Conservation (phyloP, 1,140 invertebrate genomes). For the Anadara kagoshimensis region DNA sequence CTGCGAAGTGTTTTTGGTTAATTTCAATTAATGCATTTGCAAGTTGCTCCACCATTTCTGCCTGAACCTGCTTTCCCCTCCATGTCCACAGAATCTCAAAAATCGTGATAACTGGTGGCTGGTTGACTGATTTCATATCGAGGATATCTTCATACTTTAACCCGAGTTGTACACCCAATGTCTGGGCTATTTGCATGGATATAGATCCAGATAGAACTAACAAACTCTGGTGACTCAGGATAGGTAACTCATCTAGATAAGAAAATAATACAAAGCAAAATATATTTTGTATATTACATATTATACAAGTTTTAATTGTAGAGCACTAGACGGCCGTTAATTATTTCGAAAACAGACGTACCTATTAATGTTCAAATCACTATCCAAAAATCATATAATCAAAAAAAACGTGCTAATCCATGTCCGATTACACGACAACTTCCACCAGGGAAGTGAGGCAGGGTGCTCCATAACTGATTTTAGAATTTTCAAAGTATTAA, state of each 20-base stretch:
- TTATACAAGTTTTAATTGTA: too few relatives aligned
- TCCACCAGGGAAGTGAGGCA: too few relatives aligned
- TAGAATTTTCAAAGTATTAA: too few relatives aligned
- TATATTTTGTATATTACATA: too few relatives aligned
- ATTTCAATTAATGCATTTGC: conserved; percentile 41
- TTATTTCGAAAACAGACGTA: too few relatives aligned
- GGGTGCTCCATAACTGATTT: too few relatives aligned
- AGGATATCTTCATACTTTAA: conserved; percentile 47
- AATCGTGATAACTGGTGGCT: conserved; percentile 41
- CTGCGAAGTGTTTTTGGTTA: conserved; percentile 31
- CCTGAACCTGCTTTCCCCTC: conserved; percentile 41
- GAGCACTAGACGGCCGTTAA: too few relatives aligned
- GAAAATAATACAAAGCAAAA: background rate
- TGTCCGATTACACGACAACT: too few relatives aligned
- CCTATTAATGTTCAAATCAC: too few relatives aligned
- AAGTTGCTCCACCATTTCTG: conserved; percentile 35
- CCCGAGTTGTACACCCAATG: conserved; percentile 43
- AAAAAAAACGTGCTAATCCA: too few relatives aligned
- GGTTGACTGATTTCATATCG: conserved; percentile 39
- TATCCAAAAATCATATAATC: too few relatives aligned
- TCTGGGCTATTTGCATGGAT: conserved; percentile 29
- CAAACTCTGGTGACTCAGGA: conserved; percentile 51
- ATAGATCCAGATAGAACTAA: conserved; percentile 35
- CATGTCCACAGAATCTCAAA: conserved; percentile 53
- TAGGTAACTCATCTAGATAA: conserved; percentile 46